These are phyloP conservation scores for Melikaiella ostensackeni DNA, from an alignment of 2,888 invertebrate species.

Conservation along the genomic window DNA sequence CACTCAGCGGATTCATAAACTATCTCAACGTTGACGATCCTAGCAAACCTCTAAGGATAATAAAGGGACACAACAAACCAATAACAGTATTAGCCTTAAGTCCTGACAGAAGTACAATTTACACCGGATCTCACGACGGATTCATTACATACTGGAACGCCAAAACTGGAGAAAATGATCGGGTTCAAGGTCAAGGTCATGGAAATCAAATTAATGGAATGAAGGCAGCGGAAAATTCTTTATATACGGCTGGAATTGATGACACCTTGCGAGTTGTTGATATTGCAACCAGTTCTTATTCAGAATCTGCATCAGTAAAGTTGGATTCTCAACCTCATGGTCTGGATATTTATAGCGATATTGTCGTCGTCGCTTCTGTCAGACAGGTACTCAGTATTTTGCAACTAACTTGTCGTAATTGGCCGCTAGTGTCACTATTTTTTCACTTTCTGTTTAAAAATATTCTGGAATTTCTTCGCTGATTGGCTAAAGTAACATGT, in stretches of 20 bases:
- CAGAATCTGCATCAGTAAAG: conserved; percentile 82
- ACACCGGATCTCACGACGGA: conserved; percentile 97
- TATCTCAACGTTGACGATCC: conserved; percentile 94
- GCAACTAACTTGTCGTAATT: too few relatives aligned
- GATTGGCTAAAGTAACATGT: too few relatives aligned
- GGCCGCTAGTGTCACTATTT: too few relatives aligned
- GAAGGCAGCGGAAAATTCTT: conserved; percentile 82
- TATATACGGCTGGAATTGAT: conserved; percentile 96
- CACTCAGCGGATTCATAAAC: conserved; percentile 96
- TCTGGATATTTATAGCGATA: conserved; percentile 86
- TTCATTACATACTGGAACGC: conserved; percentile 92
- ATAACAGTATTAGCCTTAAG: conserved; percentile 92
- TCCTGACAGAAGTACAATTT: conserved; percentile 87
- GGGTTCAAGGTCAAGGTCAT: conserved; percentile 91
- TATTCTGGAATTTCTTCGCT: too few relatives aligned
- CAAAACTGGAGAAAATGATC: conserved; percentile 89
- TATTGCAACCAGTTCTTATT: conserved; percentile 81
- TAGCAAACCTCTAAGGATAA: conserved; percentile 85
- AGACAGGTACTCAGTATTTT: conserved; percentile 87
- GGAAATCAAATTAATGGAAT: conserved; percentile 97
- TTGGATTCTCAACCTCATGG: conserved; percentile 94
- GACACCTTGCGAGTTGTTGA: conserved; percentile 86
- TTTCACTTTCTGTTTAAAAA: too few relatives aligned
- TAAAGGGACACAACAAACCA: conserved; percentile 99
- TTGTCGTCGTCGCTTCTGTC: conserved; percentile 89